Evolutionary conservation across 2,797 vertebrate genomes (phyloP).

Genomic region (Hippopotamyrus pictus): DNA sequence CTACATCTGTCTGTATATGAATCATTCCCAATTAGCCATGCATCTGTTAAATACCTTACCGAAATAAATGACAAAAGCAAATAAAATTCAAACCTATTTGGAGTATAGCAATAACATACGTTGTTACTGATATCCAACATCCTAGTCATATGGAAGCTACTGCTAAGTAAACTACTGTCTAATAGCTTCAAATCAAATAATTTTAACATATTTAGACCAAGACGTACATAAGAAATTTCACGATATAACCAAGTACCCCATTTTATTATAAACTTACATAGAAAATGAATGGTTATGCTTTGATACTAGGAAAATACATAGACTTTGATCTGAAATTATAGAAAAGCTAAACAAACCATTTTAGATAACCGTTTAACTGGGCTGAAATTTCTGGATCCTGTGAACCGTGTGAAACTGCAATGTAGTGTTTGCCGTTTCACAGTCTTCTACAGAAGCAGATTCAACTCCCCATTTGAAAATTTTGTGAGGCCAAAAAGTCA

Average conservation of each 20-base stretch:
- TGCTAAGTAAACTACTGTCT: not conserved
- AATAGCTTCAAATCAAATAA: not conserved
- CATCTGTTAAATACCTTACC: not conserved
- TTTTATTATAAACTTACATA: not conserved
- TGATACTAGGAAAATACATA: not conserved
- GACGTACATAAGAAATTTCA: not conserved
- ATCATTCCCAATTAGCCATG: not conserved
- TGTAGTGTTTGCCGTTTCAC: not conserved
- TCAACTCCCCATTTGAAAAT: not conserved
- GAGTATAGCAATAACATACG: not conserved
- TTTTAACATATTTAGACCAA: not conserved
- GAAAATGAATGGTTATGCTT: not conserved
- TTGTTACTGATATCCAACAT: not conserved
- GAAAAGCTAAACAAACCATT: not conserved
- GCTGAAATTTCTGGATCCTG: not conserved
- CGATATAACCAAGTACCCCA: not conserved
- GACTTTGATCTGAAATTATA: not conserved
- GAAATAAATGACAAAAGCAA: not conserved
- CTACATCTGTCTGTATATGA: not conserved
- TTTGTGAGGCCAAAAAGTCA: constrained; percentile 14
- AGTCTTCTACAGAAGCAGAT: not conserved
- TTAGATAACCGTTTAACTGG: not conserved
- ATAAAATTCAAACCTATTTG: not conserved
- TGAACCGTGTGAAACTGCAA: not conserved
- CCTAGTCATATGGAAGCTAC: not conserved